Percentiles rank a stretch among this genome's conserved stretches.
phyloP scores from a whole-genome alignment of 2,797 vertebrate species.

The Clarias pachynema region DNA sequence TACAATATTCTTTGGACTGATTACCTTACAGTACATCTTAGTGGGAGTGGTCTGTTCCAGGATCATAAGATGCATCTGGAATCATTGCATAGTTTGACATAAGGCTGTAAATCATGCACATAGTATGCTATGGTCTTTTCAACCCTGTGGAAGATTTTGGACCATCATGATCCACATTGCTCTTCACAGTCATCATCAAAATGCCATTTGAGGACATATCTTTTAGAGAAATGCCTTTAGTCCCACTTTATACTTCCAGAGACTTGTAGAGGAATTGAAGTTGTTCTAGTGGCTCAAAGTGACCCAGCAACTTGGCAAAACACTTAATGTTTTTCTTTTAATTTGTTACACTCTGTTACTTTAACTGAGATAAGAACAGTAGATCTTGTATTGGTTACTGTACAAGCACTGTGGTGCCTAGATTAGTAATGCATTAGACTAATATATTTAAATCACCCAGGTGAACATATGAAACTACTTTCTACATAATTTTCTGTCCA shows the following conservation, averaged over 20 bases:
- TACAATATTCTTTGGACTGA: neutral
- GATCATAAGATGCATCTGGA: neutral
- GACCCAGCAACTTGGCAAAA: neutral
- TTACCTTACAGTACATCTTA: neutral
- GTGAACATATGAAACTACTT: neutral
- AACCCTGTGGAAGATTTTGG: neutral
- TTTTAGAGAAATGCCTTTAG: neutral
- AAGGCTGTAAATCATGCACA: neutral
- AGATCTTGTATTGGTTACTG: neutral
- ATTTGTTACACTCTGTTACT: neutral
- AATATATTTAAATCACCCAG: neutral
- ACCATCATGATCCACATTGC: neutral
- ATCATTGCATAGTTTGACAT: neutral
- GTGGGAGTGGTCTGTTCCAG: neutral
- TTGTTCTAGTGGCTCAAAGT: neutral
- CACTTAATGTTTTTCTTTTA: neutral
- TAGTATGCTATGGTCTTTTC: neutral
- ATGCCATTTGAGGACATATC: neutral
- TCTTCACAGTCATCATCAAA: neutral
- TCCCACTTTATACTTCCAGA: neutral
- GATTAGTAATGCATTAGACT: neutral
- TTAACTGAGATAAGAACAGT: neutral
- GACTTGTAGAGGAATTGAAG: neutral
- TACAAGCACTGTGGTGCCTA: neutral
- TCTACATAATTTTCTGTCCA: neutral